Evolutionary conservation across 2,113 vertebrate species (phyloP).

Genomic region (Anhinga anhinga): DNA sequence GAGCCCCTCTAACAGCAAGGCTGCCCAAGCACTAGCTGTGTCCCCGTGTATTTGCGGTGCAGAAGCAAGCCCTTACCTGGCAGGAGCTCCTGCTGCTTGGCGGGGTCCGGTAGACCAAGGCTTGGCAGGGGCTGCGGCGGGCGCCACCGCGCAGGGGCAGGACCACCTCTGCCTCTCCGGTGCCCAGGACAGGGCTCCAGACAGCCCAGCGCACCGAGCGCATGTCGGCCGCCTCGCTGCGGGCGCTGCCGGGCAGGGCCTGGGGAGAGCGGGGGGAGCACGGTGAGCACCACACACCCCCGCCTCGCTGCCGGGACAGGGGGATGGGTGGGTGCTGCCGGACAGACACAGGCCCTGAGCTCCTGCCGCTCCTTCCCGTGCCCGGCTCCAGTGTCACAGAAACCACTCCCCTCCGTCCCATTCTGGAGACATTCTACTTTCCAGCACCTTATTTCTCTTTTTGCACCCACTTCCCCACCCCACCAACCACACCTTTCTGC

Average conservation of each 20-base stretch:
- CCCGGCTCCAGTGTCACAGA: neutral
- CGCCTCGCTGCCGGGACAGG: accelerated
- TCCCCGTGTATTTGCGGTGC: accelerated
- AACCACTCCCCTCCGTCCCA: accelerated
- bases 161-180: constrained; percentile 47
- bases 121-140: constrained; percentile 72
- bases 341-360: neutral
- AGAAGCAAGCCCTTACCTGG: constrained; percentile 50
- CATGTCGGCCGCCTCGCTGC: constrained; percentile 75
- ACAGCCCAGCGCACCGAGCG: constrained; percentile 86
- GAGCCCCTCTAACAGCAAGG: neutral
- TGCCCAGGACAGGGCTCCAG: constrained; percentile 76
- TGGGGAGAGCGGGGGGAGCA: neutral
- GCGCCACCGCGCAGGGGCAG: constrained; percentile 81
- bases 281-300: neutral
- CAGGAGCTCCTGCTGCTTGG: constrained; percentile 55
- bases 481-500: neutral
- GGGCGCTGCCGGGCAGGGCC: constrained; percentile 56
- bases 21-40: neutral
- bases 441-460: neutral
- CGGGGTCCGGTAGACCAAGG: constrained; percentile 80
- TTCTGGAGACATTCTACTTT: neutral
- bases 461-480: accelerated
- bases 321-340: neutral
- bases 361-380: accelerated